Percentiles rank a stretch among this genome's conserved stretches.
Conservation (phyloP, 37 sponge, comb jelly and placozoan species). For the Bolinopsis microptera region DNA sequence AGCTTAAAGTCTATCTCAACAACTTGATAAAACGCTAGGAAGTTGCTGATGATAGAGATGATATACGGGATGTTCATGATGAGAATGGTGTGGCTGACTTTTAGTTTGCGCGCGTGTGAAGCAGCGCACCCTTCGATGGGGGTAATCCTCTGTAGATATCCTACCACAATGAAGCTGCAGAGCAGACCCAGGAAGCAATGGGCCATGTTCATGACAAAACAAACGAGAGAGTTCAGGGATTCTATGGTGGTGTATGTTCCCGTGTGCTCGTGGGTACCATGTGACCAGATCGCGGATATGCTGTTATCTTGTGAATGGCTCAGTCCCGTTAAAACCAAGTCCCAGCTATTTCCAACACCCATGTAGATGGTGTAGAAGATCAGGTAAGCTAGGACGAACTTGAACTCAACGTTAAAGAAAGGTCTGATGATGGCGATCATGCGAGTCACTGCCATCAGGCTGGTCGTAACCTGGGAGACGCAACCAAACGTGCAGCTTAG, state of each 20-base stretch:
- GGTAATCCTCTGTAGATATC: background rate
- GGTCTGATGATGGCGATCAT: constrained; percentile 49
- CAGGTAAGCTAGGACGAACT: constrained; percentile 1
- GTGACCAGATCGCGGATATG: background rate
- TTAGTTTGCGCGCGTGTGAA: background rate
- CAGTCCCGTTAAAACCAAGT: background rate
- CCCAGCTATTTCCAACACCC: constrained; percentile 7
- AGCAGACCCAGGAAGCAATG: constrained; percentile 51
- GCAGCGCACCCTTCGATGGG: background rate
- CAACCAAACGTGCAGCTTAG: constrained; percentile 61
- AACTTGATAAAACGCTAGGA: constrained; percentile 2
- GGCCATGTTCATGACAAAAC: constrained; percentile 48
- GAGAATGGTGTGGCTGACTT: constrained; percentile 38
- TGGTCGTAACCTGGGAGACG: constrained; percentile 35
- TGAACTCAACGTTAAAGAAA: constrained; percentile 16
- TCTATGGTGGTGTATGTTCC: background rate
- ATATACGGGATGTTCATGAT: constrained; percentile 62
- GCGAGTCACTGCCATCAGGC: constrained; percentile 43
- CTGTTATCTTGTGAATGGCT: background rate
- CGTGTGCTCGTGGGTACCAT: background rate
- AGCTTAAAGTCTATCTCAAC: constrained; percentile 19
- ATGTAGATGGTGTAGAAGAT: constrained; percentile 62
- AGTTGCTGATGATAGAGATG: constrained; percentile 20
- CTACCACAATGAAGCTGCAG: constrained; percentile 34
- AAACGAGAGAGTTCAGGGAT: constrained; percentile 35